Evolutionary conservation across 2,113 vertebrate genomes (phyloP), one percentile per base, ranked within the genome.

Genomic region (Calonectris borealis): DNA sequence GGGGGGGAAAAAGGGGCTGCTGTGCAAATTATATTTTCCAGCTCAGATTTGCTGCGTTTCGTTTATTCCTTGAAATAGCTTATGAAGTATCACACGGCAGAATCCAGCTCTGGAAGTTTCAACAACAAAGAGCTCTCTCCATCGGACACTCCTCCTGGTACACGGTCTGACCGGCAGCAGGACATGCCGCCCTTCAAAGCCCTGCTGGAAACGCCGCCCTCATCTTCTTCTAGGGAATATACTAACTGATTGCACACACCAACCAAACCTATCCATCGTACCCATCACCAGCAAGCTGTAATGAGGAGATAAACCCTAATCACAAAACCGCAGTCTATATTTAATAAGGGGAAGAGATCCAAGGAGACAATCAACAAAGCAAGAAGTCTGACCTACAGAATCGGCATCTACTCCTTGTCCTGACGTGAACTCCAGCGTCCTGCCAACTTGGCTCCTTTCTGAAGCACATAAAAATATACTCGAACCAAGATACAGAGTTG

Each of bases 151-250:
- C 57, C 78, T 96, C 69, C 77, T 88, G 66, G 60, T 61, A 48
- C 11, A 69, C 3, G 5, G 87, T 66, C 96, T 85, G 80, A 89
- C 91, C 93, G 82, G 86, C 49, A 88, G 81, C 69, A 95, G 91
- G 94, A 97, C 94, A 97, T 71, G 62, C 88, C 86, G 94, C 61
- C 94, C 94, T 97, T 92, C 83, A 92, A 97, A 96, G 92, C 83
- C 68, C 84, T 62, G 49, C 71, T 48, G 86, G 66, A 95, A 96
- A 96, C 9, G 10, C 36, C 20, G 16, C 72, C 82, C 65, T 79
- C 55, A 13, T 72, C 83, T 95, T 94, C 87, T 95, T 80, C 73
- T 60, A 65, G 55, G 49, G 70, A 94, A 88, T 46, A 73, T 78
- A 93, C 64, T 87, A 94, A 88, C 84, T 78, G 46, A 86, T 46